These are phyloP conservation scores for Alitta virens DNA, from an alignment of 2,888 invertebrate genomes.

Conservation along the genomic window DNA sequence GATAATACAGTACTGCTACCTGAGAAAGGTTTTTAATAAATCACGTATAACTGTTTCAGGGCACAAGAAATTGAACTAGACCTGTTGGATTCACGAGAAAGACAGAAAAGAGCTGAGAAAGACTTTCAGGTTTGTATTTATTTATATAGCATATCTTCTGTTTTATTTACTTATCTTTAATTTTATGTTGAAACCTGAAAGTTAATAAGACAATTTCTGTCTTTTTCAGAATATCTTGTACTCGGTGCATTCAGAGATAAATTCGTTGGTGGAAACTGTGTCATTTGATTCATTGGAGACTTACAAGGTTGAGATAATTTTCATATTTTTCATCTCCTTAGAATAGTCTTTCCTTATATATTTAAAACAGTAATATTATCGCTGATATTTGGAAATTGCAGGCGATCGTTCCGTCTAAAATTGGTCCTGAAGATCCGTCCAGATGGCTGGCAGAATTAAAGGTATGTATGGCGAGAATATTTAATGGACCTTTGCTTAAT, in stretches of 20 bases:
- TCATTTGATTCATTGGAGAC: conserved; percentile 22
- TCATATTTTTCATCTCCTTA: too few species aligned
- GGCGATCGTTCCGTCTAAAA: conserved; percentile 12
- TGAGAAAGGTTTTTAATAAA: too few species aligned
- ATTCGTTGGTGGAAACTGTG: conserved; percentile 22
- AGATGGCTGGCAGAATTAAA: conserved; percentile 22
- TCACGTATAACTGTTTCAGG: too few species aligned
- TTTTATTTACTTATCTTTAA: too few species aligned
- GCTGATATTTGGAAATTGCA: neutral
- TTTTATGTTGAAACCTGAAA: too few species aligned
- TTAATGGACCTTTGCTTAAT: too few species aligned
- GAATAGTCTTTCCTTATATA: neutral
- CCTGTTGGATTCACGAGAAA: conserved; percentile 29
- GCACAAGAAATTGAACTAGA: conserved; percentile 46
- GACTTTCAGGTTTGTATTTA: conserved; percentile 15
- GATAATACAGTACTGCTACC: too few species aligned
- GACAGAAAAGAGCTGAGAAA: conserved; percentile 3
- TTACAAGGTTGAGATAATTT: conserved; percentile 18
- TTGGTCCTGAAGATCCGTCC: conserved; percentile 14
- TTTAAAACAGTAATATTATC: neutral
- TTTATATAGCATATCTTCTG: too few species aligned
- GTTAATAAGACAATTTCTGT: too few species aligned
- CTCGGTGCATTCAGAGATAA: conserved; percentile 20
- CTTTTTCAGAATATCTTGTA: conserved; percentile 21
- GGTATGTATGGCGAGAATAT: conserved; percentile 12